Conservation (phyloP, 2,113 vertebrate species). For the Sphyrna mokarran region DNA sequence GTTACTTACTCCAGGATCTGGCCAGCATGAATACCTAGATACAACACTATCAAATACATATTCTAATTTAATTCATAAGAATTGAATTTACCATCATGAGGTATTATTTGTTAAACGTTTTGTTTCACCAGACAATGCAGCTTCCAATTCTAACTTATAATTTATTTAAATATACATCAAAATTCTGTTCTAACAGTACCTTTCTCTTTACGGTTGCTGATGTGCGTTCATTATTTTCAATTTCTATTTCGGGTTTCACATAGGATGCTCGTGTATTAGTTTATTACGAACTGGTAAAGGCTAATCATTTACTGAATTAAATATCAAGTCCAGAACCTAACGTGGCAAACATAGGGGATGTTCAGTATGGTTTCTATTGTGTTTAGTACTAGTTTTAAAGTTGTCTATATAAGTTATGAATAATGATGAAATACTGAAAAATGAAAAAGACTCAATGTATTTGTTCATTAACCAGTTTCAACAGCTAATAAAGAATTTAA, state of each 20-base stretch:
- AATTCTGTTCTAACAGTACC: background rate
- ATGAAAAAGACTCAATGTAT: background rate
- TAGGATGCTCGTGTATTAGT: background rate
- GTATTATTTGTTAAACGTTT: background rate
- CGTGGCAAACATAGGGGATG: background rate
- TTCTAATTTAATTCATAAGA: background rate
- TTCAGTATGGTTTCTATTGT: background rate
- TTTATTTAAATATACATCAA: background rate
- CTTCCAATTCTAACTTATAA: background rate
- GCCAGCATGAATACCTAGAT: background rate
- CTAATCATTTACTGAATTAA: background rate
- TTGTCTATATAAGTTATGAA: slow-evolving; percentile 5
- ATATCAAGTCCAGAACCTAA: background rate
- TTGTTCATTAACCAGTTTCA: background rate
- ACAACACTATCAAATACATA: background rate
- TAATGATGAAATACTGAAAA: background rate
- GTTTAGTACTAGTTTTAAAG: background rate
- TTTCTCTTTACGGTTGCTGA: background rate
- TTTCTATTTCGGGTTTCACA: background rate
- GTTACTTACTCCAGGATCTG: background rate
- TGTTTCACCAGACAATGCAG: background rate
- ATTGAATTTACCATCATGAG: background rate
- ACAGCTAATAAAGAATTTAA: background rate
- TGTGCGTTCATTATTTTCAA: background rate
- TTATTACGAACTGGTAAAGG: background rate